Evolutionary conservation across 2,888 invertebrate species (phyloP), one percentile per base, ranked within the genome.

Genomic region (Calephelis perditalis): DNA sequence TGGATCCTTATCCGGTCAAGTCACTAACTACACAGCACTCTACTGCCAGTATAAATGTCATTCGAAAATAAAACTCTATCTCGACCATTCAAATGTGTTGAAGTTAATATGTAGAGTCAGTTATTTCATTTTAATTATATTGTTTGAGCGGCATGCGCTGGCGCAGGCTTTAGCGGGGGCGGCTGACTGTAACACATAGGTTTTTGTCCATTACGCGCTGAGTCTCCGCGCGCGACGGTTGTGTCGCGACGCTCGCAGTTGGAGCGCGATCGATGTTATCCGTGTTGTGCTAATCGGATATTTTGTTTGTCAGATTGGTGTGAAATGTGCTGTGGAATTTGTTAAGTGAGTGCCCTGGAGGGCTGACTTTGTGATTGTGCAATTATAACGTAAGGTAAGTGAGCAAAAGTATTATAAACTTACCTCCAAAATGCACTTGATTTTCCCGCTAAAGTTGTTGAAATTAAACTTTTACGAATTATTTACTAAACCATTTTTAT

Each of bases 151-250:
- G 64, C 65, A 57, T 62, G 63, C 71, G 72, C 67, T 62, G 62
- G 68, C 71, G 71, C 73, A 70, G 70, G 66, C 64, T 68, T 63
- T 62, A 56, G 62, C 62, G 52, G 66, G 63, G 66, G 58, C 61
- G 62, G 63, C 52, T 58, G 58, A 58, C 63, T 56, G 58, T 26
- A 26, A n/a, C 57, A 36, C 56, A 36, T 37, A 26, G 62, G 57
- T 5, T 44, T 40, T 55, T 64, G 68, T 67, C 69, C 82, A 88
- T 77, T 88, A 79, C 84, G 89, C 86, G 89, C 78, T 76, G 74
- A 85, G 78, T 77, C 87, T 86, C 87, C 76, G 81, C 82, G 81
- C 84, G 86, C 84, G 88, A 86, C 84, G 72, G 62, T 56, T 67
- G 84, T 81, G 86, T 86, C 86, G 87, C 82, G 86, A 66, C 82